Percentiles rank a stretch among this genome's conserved stretches.
Evolutionary conservation across 2,113 vertebrate genomes (phyloP).

Genomic region (Apaloderma vittatum): DNA sequence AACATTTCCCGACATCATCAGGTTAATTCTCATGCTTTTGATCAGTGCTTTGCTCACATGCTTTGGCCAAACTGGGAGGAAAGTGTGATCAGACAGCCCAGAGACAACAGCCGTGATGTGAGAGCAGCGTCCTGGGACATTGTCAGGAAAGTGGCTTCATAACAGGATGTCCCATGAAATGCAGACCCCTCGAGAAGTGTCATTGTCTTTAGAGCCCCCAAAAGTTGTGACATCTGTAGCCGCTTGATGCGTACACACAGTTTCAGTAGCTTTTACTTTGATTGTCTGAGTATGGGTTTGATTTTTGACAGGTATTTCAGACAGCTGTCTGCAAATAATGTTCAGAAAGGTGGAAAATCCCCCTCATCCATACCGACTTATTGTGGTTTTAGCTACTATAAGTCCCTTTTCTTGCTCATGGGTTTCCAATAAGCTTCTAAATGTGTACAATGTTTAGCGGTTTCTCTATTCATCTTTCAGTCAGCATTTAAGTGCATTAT

Average conservation of each 20-base stretch:
- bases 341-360: not conserved
- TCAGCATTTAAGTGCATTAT: not conserved
- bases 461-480: not conserved
- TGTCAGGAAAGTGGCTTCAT: conserved; percentile 41
- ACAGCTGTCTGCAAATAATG: not conserved
- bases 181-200: not conserved
- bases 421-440: not conserved
- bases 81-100: not conserved
- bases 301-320: not conserved
- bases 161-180: conserved; percentile 13
- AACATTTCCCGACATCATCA: not conserved
- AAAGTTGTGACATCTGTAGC: not conserved
- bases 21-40: not conserved
- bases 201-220: not conserved
- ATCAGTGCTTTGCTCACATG: not conserved
- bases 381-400: not conserved
- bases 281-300: not conserved
- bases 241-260: not conserved
- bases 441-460: not conserved
- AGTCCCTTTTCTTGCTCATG: not conserved
- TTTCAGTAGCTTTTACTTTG: not conserved
- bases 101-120: not conserved
- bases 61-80: not conserved
- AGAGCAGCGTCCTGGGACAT: not conserved
- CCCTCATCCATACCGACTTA: not conserved